Percentiles rank a stretch among this genome's conserved stretches.
phyloP scores from a whole-genome alignment of 2,113 vertebrate genomes.

The Nibea albiflora region DNA sequence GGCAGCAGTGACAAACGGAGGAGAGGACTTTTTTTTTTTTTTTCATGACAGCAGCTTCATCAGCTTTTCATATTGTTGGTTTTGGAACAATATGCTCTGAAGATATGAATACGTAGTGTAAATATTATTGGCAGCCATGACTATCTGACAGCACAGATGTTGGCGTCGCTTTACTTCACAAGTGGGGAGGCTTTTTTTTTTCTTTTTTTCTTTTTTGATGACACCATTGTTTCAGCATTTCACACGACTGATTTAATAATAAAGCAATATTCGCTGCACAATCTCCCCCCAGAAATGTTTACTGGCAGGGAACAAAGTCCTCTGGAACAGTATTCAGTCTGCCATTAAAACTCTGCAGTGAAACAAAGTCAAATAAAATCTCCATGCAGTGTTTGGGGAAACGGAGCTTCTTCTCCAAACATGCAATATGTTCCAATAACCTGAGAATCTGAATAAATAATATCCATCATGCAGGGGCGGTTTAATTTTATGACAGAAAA shows the following conservation, averaged over 20 bases:
- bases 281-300: conserved; percentile 37
- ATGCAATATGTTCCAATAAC: not conserved
- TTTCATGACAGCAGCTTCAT: conserved; percentile 60
- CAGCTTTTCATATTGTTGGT: conserved; percentile 65
- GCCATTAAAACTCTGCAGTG: conserved; percentile 24
- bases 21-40: conserved; percentile 34
- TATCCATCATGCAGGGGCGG: not conserved
- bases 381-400: not conserved
- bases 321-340: conserved; percentile 15
- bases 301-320: conserved; percentile 34
- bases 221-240: conserved; percentile 64
- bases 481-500: not conserved
- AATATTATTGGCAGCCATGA: conserved; percentile 72
- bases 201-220: conserved; percentile 53
- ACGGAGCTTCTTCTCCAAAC: not conserved
- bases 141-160: conserved; percentile 70
- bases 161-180: conserved; percentile 55
- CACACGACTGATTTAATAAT: conserved; percentile 66
- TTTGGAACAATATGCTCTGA: conserved; percentile 58
- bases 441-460: not conserved
- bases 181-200: conserved; percentile 32
- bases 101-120: conserved; percentile 58
- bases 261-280: conserved; percentile 45
- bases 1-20: conserved; percentile 59
- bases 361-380: conserved; percentile 23